Conservation (phyloP, 2,113 vertebrate species). For the Numida meleagris region DNA sequence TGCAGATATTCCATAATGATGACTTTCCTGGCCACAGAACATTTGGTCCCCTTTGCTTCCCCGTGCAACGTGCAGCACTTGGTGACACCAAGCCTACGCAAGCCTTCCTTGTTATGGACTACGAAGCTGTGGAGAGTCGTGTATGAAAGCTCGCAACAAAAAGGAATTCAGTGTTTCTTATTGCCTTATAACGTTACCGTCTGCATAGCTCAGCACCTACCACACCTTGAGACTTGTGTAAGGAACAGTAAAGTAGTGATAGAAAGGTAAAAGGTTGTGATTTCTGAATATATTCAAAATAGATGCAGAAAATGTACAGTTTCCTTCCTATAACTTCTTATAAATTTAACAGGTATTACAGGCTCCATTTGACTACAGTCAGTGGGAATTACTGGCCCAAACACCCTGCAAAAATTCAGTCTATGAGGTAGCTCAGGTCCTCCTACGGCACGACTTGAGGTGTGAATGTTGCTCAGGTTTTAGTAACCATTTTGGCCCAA, state of each 20-base stretch:
- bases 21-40: slow-evolving; percentile 79
- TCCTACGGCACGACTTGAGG: not conserved
- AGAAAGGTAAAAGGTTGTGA: not conserved
- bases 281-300: not conserved
- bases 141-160: not conserved
- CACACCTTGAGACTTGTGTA: not conserved
- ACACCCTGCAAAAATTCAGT: not conserved
- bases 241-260: not conserved
- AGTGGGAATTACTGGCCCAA: not conserved
- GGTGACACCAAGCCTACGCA: slow-evolving; percentile 85
- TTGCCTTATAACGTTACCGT: not conserved
- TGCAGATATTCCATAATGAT: slow-evolving; percentile 82
- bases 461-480: not conserved
- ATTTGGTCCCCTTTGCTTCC: slow-evolving; percentile 77
- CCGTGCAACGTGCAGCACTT: slow-evolving; percentile 81
- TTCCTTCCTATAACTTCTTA: not conserved
- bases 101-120: slow-evolving; percentile 13
- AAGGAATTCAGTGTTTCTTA: not conserved
- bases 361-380: not conserved
- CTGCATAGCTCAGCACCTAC: not conserved
- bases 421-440: not conserved
- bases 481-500: not conserved
- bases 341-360: not conserved
- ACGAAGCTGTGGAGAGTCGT: not conserved
- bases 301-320: not conserved